A percentile compares a stretch with the other conserved stretches of the same genome.
phyloP scores from a whole-genome alignment of 2,888 invertebrate genomes.

The Enchytraeus crypticus region DNA sequence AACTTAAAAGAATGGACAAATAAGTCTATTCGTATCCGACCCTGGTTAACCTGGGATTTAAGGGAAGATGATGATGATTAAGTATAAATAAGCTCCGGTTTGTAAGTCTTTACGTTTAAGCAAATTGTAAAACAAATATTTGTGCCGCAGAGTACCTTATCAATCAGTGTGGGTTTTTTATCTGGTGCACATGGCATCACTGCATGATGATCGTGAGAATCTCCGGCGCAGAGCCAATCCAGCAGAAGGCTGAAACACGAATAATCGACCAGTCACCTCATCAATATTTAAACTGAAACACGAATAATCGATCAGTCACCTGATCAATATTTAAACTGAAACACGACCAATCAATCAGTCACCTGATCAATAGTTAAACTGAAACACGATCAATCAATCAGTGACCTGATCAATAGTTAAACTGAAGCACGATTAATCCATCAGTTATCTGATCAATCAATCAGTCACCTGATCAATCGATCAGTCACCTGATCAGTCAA shows the following conservation, averaged over 20 bases:
- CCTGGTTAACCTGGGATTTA: too few relatives aligned
- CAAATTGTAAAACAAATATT: not conserved
- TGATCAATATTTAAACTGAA: not conserved
- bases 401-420: not conserved
- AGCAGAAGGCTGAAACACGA: conserved; percentile 62
- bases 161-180: conserved; percentile 89
- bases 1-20: too few relatives aligned
- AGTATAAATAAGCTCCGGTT: not conserved
- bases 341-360: not conserved
- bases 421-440: not conserved
- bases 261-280: not conserved
- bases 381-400: not conserved
- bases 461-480: too few relatives aligned
- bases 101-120: not conserved
- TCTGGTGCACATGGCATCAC: conserved; percentile 93
- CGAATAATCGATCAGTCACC: not conserved
- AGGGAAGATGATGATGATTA: too few relatives aligned
- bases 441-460: not conserved
- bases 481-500: too few relatives aligned
- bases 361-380: not conserved
- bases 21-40: too few relatives aligned
- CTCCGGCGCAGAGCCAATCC: conserved; percentile 82
- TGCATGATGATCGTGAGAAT: conserved; percentile 89
- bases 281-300: too few relatives aligned
- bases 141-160: conserved; percentile 58